phyloP scores from a whole-genome alignment of 1,140 invertebrate species.

The Melanaphis sacchari region DNA sequence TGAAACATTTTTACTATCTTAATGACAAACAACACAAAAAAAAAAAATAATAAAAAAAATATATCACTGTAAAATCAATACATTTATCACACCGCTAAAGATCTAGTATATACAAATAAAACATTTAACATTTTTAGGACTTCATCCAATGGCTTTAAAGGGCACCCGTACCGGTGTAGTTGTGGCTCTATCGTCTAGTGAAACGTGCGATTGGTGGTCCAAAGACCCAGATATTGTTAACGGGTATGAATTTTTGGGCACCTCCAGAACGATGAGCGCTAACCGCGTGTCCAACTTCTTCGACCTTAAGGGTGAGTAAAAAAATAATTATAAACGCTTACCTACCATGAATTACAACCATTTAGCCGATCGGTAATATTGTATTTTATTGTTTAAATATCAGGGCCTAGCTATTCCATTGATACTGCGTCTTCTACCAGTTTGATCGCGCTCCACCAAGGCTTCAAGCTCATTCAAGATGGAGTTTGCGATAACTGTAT shows the following conservation, averaged over 20 bases:
- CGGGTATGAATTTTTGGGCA: constrained; percentile 73
- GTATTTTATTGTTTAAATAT: neutral
- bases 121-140: constrained; percentile 19
- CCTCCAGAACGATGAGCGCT: constrained; percentile 72
- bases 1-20: too few species aligned
- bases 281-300: constrained; percentile 73
- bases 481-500: constrained; percentile 72
- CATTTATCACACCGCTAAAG: too few species aligned
- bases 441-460: constrained; percentile 61
- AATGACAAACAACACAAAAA: too few species aligned
- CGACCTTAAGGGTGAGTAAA: constrained; percentile 68
- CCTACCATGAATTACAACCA: neutral
- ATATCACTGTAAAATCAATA: too few species aligned
- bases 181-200: constrained; percentile 49
- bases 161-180: constrained; percentile 55
- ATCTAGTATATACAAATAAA: neutral
- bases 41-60: too few species aligned
- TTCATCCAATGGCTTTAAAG: constrained; percentile 56
- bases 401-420: constrained; percentile 60
- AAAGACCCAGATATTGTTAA: constrained; percentile 56
- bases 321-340: neutral
- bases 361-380: neutral
- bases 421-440: constrained; percentile 60
- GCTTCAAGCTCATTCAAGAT: constrained; percentile 68
- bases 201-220: constrained; percentile 57